phyloP scores from a whole-genome alignment of 2,113 vertebrate species.

The Gadus macrocephalus region DNA sequence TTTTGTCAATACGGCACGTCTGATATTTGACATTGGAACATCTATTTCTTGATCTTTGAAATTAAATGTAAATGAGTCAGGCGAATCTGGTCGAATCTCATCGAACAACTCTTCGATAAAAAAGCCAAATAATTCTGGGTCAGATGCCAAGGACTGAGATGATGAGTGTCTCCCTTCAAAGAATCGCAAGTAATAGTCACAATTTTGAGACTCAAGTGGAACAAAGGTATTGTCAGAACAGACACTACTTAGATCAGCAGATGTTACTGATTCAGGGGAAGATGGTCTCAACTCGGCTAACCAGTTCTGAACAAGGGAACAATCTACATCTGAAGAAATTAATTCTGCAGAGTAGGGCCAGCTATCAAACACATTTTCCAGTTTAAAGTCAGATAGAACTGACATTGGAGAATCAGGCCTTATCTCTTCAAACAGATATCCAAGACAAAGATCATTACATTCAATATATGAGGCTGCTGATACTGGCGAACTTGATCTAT shows the following conservation, averaged over 20 bases:
- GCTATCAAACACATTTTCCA: background rate
- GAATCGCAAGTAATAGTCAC: slow-evolving; percentile 31
- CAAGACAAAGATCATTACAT: background rate
- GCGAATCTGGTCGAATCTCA: slow-evolving; percentile 14
- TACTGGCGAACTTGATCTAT: background rate
- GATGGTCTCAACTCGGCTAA: background rate
- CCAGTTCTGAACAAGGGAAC: background rate
- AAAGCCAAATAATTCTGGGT: background rate
- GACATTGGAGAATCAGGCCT: background rate
- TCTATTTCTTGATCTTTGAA: background rate
- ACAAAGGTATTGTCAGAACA: background rate
- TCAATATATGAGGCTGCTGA: background rate
- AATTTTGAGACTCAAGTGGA: slow-evolving; percentile 8
- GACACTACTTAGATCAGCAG: background rate
- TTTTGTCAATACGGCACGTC: background rate
- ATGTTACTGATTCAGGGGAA: background rate
- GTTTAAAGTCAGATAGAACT: background rate
- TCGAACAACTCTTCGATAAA: slow-evolving; percentile 7
- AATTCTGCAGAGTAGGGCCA: slow-evolving; percentile 25
- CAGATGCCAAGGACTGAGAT: background rate
- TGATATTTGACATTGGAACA: background rate
- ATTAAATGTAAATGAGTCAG: slow-evolving; percentile 9
- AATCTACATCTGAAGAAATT: slow-evolving; percentile 12
- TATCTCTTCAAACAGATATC: background rate
- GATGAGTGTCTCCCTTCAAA: slow-evolving; percentile 12